These are phyloP conservation scores for Drosophila orosa DNA, from an alignment of 1,140 invertebrate genomes.

Conservation along the genomic window DNA sequence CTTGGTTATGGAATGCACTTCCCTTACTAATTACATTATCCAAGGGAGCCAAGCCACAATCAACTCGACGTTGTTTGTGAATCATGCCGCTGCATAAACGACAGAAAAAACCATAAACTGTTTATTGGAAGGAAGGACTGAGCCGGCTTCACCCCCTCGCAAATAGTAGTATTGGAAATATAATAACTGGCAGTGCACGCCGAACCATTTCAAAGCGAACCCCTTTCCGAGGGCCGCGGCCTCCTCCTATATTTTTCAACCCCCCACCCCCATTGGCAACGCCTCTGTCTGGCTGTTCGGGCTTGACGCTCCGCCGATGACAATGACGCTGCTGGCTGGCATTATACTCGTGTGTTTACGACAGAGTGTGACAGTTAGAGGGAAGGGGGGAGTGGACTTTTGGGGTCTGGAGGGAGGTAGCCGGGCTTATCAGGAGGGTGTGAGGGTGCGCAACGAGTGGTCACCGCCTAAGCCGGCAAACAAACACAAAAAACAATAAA, in stretches of 20 bases:
- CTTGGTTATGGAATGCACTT: not conserved
- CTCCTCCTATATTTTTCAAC: too few species aligned
- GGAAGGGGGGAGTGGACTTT: not conserved
- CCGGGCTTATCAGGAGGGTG: constrained; percentile 1
- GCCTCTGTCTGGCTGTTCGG: constrained; percentile 66
- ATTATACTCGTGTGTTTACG: constrained; percentile 45
- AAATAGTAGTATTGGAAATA: constrained; percentile 37
- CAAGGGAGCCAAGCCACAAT: not conserved
- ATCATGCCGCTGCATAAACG: constrained; percentile 60
- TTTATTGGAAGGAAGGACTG: constrained; percentile 39
- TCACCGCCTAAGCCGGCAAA: constrained; percentile 60
- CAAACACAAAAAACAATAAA: constrained; percentile 39
- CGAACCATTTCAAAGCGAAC: constrained; percentile 13
- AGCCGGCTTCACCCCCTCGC: constrained; percentile 22
- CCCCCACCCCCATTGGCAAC: constrained; percentile 15
- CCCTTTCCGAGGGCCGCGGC: constrained; percentile 13
- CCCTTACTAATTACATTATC: constrained; percentile 14
- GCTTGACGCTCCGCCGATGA: constrained; percentile 67
- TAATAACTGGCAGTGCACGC: constrained; percentile 30
- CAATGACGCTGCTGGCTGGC: constrained; percentile 42
- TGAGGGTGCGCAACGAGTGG: constrained; percentile 25
- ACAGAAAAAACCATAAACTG: constrained; percentile 48
- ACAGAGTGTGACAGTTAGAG: constrained; percentile 13
- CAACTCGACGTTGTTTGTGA: constrained; percentile 16
- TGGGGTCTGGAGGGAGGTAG: not conserved